phyloP scores from a whole-genome alignment of 2,888 invertebrate species.

The Pandemis heparana region DNA sequence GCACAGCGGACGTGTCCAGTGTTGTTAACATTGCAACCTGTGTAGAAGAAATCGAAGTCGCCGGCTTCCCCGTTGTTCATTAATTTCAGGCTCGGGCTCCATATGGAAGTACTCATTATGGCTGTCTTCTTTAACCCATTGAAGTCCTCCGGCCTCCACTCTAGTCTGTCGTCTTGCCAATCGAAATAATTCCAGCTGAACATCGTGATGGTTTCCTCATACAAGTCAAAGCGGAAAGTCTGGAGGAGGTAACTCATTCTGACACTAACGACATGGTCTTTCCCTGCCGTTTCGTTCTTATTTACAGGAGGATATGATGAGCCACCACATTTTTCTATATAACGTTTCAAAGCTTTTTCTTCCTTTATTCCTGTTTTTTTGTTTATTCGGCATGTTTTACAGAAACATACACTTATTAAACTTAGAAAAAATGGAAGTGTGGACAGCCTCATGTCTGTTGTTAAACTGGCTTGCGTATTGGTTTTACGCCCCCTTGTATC shows the following conservation, averaged over 20 bases:
- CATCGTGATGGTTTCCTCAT: constrained; percentile 25
- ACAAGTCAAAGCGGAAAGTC: constrained; percentile 15
- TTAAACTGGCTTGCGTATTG: neutral
- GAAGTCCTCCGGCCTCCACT: constrained; percentile 58
- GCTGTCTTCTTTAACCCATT: constrained; percentile 47
- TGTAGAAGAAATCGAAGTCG: constrained; percentile 12
- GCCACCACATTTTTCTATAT: constrained; percentile 1
- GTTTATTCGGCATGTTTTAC: constrained; percentile 18
- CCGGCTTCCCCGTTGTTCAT: constrained; percentile 47
- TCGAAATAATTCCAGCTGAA: constrained; percentile 34
- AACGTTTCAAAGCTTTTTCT: neutral
- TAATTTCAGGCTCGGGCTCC: constrained; percentile 54
- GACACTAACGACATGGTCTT: neutral
- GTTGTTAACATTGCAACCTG: constrained; percentile 14
- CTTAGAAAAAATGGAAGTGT: neutral
- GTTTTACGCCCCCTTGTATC: constrained; percentile 13
- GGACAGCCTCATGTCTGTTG: constrained; percentile 13
- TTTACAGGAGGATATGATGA: constrained; percentile 8
- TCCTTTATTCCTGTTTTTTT: constrained; percentile 3
- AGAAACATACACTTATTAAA: neutral
- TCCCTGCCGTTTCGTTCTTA: neutral
- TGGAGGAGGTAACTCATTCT: constrained; percentile 18
- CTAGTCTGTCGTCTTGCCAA: constrained; percentile 55
- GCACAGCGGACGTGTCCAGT: constrained; percentile 21
- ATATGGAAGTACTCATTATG: constrained; percentile 44